Conservation (phyloP, 2,797 vertebrate species). For the Peromyscus melanophrys region DNA sequence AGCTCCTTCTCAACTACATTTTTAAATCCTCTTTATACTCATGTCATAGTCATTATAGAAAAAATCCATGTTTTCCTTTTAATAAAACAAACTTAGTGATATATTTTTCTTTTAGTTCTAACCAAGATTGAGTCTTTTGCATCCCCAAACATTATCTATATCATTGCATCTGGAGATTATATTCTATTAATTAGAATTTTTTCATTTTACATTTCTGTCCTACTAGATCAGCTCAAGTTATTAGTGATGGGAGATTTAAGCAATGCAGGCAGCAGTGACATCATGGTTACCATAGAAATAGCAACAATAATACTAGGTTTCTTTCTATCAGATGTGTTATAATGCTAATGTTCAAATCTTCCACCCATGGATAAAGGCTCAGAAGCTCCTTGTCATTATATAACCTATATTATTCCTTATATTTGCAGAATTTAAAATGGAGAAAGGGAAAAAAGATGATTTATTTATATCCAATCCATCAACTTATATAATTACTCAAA, state of each 20-base stretch:
- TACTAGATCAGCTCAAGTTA: conserved; percentile 61
- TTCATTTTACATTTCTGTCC: conserved; percentile 68
- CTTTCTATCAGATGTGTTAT: conserved; percentile 58
- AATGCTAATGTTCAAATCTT: conserved; percentile 74
- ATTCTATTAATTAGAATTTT: conserved; percentile 63
- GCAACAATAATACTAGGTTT: conserved; percentile 68
- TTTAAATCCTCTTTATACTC: conserved; percentile 58
- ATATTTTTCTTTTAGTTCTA: conserved; percentile 42
- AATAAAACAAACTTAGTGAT: conserved; percentile 43
- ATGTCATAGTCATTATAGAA: neutral
- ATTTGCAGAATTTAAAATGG: conserved; percentile 67
- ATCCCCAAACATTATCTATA: conserved; percentile 31
- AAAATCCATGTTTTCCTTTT: conserved; percentile 4
- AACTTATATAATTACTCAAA: conserved; percentile 77
- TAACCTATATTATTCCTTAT: conserved; percentile 82
- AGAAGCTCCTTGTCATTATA: conserved; percentile 67
- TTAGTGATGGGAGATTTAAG: conserved; percentile 71
- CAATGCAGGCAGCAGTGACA: conserved; percentile 39
- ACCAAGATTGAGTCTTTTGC: conserved; percentile 30
- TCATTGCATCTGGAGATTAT: neutral
- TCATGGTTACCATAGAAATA: conserved; percentile 81
- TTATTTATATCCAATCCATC: conserved; percentile 74
- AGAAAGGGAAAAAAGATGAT: neutral
- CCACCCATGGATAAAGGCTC: conserved; percentile 40
- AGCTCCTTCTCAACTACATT: conserved; percentile 18